Conservation (phyloP, 2,888 invertebrate species). For the Chaetoderma sp. region DNA sequence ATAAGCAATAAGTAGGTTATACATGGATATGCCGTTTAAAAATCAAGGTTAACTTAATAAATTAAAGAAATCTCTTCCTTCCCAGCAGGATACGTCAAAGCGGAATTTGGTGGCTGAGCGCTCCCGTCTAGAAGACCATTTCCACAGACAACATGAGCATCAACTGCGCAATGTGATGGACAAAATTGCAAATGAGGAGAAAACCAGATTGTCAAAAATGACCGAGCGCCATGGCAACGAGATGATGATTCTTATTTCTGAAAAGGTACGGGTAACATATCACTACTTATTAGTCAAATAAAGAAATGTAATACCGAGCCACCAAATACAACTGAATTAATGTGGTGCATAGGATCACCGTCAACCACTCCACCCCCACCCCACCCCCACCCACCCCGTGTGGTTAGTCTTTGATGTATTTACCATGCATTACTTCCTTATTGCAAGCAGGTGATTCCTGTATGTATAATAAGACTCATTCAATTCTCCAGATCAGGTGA, state of each 20-base stretch:
- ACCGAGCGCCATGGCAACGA: slow-evolving; percentile 64
- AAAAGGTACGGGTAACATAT: slow-evolving; percentile 45
- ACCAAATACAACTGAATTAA: neutral
- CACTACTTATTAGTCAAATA: neutral
- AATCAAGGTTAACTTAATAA: too few species aligned
- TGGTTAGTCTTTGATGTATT: too few species aligned
- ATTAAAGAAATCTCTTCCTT: too few species aligned
- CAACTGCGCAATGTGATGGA: slow-evolving; percentile 52
- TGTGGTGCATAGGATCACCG: too few species aligned
- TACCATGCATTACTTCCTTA: too few species aligned
- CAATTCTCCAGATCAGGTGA: too few species aligned
- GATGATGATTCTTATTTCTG: slow-evolving; percentile 63
- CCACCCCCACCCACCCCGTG: too few species aligned
- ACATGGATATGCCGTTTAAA: too few species aligned
- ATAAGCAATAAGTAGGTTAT: too few species aligned
- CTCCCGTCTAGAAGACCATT: slow-evolving; percentile 60
- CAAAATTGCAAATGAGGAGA: slow-evolving; percentile 63
- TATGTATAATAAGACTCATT: too few species aligned
- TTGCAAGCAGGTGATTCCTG: too few species aligned
- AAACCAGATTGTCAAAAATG: slow-evolving; percentile 63
- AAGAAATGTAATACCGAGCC: neutral
- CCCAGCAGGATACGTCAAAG: slow-evolving; percentile 16
- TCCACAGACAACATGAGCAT: slow-evolving; percentile 51
- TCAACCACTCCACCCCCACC: too few species aligned
- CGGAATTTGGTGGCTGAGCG: slow-evolving; percentile 47